phyloP scores from a whole-genome alignment of 2,113 vertebrate species.

The Ailuropoda melanoleuca region DNA sequence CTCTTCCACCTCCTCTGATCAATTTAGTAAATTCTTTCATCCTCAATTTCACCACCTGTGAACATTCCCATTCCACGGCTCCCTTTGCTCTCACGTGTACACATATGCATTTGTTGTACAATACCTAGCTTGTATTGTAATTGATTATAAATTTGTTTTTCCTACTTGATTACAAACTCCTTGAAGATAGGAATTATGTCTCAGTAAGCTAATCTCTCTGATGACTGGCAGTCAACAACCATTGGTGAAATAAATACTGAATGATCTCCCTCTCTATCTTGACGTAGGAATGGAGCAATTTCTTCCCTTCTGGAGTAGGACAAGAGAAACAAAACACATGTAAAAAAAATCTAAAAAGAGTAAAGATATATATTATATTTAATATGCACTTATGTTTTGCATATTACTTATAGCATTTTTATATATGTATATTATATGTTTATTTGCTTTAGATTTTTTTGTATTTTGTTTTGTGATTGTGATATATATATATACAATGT shows the following conservation, averaged over 20 bases:
- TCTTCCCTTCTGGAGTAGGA: neutral
- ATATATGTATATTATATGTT: neutral
- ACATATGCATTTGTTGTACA: neutral
- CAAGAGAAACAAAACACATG: neutral
- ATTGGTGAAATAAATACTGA: neutral
- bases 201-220: neutral
- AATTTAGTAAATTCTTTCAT: neutral
- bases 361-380: neutral
- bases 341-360: neutral
- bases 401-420: neutral
- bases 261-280: neutral
- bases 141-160: neutral
- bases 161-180: neutral
- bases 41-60: neutral
- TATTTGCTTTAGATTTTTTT: neutral
- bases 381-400: neutral
- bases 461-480: neutral
- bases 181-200: neutral
- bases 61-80: neutral
- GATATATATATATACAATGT: no score
- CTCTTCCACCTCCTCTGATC: neutral
- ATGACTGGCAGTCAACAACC: neutral
- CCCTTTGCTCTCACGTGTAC: neutral
- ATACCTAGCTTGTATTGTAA: neutral
- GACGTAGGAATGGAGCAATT: neutral